Conservation (phyloP, 2,888 invertebrate genomes). For the Gibbula magus region DNA sequence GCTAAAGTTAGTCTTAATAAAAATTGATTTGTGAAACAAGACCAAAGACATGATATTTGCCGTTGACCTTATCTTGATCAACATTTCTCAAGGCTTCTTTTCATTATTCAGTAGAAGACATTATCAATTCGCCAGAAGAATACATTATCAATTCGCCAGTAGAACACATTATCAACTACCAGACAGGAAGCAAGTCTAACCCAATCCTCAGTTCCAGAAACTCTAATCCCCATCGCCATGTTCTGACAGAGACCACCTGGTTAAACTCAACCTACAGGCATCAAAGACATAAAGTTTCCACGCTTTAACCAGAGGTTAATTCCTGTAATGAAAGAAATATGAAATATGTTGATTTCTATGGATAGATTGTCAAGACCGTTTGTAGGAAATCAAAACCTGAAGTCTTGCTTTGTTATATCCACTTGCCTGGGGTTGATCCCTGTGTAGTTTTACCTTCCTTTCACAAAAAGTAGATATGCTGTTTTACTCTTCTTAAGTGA, state of each 20-base stretch:
- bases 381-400: not conserved
- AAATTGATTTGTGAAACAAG: no score
- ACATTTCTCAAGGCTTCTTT: no score
- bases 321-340: slow-evolving; percentile 12
- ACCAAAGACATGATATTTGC: no score
- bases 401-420: no score
- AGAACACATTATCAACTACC: not conserved
- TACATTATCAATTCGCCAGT: not conserved
- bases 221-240: not conserved
- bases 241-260: not conserved
- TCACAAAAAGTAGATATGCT: not conserved
- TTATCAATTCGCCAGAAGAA: not conserved
- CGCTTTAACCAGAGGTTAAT: not conserved
- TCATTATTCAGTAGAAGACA: not conserved
- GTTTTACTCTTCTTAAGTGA: not conserved
- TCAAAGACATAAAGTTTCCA: slow-evolving; percentile 9
- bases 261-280: not conserved
- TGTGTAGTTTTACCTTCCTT: not conserved
- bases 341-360: slow-evolving; percentile 10
- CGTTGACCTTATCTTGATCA: no score
- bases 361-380: not conserved
- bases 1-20: no score
- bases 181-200: no score
- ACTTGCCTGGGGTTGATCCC: not conserved
- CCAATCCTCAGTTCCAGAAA: not conserved